phyloP scores from a whole-genome alignment of 1,140 invertebrate genomes.

The Drosophila nannoptera region DNA sequence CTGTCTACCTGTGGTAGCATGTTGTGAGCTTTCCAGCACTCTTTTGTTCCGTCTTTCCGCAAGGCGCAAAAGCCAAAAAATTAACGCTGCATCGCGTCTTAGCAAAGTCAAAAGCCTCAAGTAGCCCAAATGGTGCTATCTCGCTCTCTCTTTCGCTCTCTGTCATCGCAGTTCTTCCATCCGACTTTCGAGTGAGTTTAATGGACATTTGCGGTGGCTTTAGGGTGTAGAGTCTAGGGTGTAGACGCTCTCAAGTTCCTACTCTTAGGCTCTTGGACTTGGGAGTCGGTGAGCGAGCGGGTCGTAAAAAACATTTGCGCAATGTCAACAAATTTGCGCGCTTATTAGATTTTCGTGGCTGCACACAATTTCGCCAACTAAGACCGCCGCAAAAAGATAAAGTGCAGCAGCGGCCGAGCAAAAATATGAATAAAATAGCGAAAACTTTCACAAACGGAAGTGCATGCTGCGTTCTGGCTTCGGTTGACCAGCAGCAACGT shows the following conservation, averaged over 20 bases:
- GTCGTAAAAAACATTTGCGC: slow-evolving; percentile 77
- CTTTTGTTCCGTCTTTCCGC: slow-evolving; percentile 10
- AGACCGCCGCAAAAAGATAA: slow-evolving; percentile 72
- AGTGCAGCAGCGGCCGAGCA: slow-evolving; percentile 55
- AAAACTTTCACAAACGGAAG: slow-evolving; percentile 65
- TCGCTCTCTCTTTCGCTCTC: slow-evolving; percentile 2
- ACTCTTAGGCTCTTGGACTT: slow-evolving; percentile 18
- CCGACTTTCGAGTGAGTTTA: slow-evolving; percentile 26
- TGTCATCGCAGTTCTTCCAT: slow-evolving; percentile 2
- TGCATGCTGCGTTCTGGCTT: slow-evolving; percentile 62
- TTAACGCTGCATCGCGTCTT: slow-evolving; percentile 53
- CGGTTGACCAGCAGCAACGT: slow-evolving; percentile 37
- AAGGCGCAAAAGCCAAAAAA: slow-evolving; percentile 56
- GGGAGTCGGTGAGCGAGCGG: slow-evolving; percentile 9
- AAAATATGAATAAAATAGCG: slow-evolving; percentile 75
- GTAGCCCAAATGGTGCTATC: slow-evolving; percentile 4
- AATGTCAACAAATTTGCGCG: slow-evolving; percentile 77
- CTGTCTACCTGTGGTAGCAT: slow-evolving; percentile 20
- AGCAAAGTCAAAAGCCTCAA: slow-evolving; percentile 38
- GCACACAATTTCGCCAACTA: slow-evolving; percentile 78
- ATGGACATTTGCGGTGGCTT: slow-evolving; percentile 11
- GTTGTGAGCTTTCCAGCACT: slow-evolving; percentile 5
- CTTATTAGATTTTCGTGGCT: slow-evolving; percentile 78
- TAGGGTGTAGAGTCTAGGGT: background rate
- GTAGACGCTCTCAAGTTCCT: slow-evolving; percentile 21